These are phyloP conservation scores for Alectura lathami DNA, from an alignment of 2,113 vertebrate genomes.

Conservation along the genomic window DNA sequence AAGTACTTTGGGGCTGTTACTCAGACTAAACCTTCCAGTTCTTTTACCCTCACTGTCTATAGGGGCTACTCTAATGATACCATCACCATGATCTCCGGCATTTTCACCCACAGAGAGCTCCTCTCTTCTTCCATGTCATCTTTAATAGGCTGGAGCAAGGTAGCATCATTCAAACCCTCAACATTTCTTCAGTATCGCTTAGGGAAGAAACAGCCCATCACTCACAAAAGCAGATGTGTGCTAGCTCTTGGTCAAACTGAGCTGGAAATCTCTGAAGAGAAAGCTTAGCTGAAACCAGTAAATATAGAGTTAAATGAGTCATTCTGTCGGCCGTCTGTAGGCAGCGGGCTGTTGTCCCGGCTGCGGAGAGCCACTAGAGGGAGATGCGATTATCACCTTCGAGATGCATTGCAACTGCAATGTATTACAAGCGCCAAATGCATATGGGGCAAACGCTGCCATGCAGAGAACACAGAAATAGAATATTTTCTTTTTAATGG, in stretches of 20 bases:
- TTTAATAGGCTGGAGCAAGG: accelerated
- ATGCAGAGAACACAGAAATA: not conserved
- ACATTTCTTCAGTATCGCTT: accelerated
- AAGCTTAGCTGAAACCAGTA: accelerated
- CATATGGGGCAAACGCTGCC: not conserved
- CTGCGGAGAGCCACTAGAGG: not conserved
- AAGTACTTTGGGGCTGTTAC: not conserved
- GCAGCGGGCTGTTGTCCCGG: not conserved
- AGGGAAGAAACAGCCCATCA: accelerated
- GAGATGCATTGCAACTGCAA: not conserved
- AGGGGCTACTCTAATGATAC: accelerated
- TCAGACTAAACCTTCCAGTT: not conserved
- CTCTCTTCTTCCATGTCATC: accelerated
- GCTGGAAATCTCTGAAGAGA: accelerated
- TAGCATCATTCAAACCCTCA: accelerated
- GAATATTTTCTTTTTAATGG: not conserved
- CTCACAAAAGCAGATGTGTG: accelerated
- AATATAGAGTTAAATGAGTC: too few relatives aligned
- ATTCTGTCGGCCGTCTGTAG: too few relatives aligned
- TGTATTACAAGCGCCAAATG: not conserved
- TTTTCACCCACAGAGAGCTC: accelerated
- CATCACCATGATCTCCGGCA: accelerated
- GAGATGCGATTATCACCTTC: not conserved
- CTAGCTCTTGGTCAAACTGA: not conserved
- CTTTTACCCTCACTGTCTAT: not conserved